phyloP scores from a whole-genome alignment of 2,113 vertebrate species.

The Trogon melanurus region DNA sequence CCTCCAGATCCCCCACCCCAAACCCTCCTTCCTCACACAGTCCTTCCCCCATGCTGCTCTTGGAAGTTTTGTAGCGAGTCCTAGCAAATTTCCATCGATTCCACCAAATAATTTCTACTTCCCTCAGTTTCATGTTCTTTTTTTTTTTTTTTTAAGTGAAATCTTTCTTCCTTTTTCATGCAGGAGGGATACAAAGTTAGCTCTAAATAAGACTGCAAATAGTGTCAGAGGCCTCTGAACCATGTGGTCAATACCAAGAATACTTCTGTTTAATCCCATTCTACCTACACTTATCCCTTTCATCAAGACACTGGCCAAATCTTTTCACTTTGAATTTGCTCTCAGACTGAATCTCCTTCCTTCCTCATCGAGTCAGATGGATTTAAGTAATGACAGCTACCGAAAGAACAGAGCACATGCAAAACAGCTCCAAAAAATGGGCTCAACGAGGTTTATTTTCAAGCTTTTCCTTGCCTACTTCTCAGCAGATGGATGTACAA shows the following conservation, averaged over 20 bases:
- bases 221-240: background rate
- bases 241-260: background rate
- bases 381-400: slow-evolving; percentile 6
- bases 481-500: background rate
- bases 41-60: background rate
- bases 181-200: background rate
- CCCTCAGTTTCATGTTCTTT: background rate
- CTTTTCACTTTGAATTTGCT: slow-evolving; percentile 26
- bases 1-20: accelerated
- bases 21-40: accelerated
- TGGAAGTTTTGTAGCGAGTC: background rate
- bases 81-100: background rate
- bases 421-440: background rate
- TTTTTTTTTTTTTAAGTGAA: background rate
- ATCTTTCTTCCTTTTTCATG: background rate
- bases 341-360: background rate
- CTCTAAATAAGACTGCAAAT: background rate
- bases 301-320: background rate
- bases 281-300: background rate
- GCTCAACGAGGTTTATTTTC: background rate
- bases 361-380: background rate
- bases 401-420: background rate
- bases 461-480: slow-evolving; percentile 18
- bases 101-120: background rate
- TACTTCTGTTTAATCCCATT: background rate